phyloP scores from a whole-genome alignment of 2,797 vertebrate genomes.

The Adelosebastes latens region DNA sequence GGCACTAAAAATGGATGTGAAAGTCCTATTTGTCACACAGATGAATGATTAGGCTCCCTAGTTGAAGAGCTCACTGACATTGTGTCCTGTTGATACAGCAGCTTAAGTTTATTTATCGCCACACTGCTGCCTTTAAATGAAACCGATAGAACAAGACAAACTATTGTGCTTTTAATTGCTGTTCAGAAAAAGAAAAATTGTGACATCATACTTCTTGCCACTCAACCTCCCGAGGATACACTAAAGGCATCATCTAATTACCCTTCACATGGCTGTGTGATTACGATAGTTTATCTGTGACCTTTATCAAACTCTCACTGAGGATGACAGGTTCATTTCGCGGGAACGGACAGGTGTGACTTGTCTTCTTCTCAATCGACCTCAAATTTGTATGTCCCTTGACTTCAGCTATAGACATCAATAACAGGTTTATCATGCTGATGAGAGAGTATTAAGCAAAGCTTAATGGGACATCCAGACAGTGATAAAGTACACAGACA shows the following conservation, averaged over 20 bases:
- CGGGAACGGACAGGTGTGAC: constrained; percentile 54
- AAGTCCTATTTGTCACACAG: constrained; percentile 69
- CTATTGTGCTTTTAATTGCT: constrained; percentile 7
- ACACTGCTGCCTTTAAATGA: constrained; percentile 39
- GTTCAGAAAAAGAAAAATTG: constrained; percentile 1
- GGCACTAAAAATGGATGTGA: constrained; percentile 67
- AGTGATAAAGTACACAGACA: constrained; percentile 70
- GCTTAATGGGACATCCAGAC: constrained; percentile 72
- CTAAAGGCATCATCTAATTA: constrained; percentile 38
- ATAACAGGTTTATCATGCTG: constrained; percentile 72
- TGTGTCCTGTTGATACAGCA: constrained; percentile 39
- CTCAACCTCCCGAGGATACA: neutral
- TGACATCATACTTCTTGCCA: neutral
- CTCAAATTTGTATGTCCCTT: constrained; percentile 61
- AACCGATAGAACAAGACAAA: constrained; percentile 28
- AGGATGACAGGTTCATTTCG: constrained; percentile 41
- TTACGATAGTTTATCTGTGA: constrained; percentile 47
- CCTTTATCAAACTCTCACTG: constrained; percentile 53
- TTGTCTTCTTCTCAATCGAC: constrained; percentile 51
- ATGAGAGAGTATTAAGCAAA: constrained; percentile 71
- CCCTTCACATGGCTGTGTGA: constrained; percentile 18
- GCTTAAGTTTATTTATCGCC: constrained; percentile 46
- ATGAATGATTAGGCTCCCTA: constrained; percentile 61
- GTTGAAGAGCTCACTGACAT: constrained; percentile 54
- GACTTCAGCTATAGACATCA: constrained; percentile 60